Evolutionary conservation across 2,888 invertebrate species (phyloP).

Genomic region (Dinocampus coccinellae): DNA sequence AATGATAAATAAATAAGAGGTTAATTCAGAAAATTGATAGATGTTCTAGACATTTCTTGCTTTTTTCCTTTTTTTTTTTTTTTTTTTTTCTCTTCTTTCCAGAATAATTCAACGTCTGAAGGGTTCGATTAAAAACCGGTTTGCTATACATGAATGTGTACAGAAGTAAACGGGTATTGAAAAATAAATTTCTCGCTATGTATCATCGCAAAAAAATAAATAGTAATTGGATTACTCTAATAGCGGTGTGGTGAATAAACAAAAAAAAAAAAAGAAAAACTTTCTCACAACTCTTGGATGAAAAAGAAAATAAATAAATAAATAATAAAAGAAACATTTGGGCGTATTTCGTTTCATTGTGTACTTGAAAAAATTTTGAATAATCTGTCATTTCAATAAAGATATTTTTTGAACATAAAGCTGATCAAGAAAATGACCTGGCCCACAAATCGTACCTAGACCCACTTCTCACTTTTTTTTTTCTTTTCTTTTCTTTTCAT

Average conservation of each 20-base stretch:
- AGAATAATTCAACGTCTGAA: neutral
- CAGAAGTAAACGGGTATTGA: neutral
- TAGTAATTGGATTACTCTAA: neutral
- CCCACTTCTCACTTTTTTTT: neutral
- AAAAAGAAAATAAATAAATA: neutral
- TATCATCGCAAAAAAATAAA: neutral
- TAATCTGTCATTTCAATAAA: slow-evolving; percentile 3
- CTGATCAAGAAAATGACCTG: slow-evolving; percentile 21
- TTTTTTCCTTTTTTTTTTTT: too few species aligned
- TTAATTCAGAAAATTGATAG: neutral
- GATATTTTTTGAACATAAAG: slow-evolving; percentile 1
- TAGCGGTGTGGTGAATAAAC: too few species aligned
- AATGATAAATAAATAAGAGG: neutral
- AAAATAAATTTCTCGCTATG: neutral
- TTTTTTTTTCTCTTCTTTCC: neutral
- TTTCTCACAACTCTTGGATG: neutral
- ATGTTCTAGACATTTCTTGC: neutral
- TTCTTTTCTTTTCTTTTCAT: neutral
- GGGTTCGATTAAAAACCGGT: neutral
- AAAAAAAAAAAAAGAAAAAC: neutral
- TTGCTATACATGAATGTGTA: neutral
- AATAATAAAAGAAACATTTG: neutral
- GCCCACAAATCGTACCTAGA: neutral
- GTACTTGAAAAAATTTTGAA: neutral
- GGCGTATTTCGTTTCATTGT: neutral